Conservation (phyloP, 1,140 invertebrate genomes). For the Danaus melanippus region DNA sequence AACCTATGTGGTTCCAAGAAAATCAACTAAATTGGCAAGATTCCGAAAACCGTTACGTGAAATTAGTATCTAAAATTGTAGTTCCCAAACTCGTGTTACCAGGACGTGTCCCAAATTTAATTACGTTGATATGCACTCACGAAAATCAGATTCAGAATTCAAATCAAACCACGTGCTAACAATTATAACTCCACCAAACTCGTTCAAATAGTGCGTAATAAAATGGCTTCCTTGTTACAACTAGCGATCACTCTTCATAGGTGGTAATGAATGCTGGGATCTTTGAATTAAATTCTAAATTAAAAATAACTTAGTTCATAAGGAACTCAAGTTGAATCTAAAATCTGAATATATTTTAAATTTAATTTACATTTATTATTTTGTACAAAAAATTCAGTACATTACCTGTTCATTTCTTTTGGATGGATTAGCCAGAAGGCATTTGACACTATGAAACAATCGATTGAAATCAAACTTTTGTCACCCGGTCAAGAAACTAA, state of each 20-base stretch:
- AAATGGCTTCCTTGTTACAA: neutral
- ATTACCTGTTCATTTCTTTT: too few species aligned
- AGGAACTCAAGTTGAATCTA: too few species aligned
- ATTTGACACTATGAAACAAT: too few species aligned
- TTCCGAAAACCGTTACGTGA: slow-evolving; percentile 31
- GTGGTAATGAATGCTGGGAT: neutral
- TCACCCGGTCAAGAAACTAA: too few species aligned
- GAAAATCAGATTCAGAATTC: slow-evolving; percentile 40
- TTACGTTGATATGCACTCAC: slow-evolving; percentile 44
- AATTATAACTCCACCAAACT: slow-evolving; percentile 37
- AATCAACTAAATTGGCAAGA: slow-evolving; percentile 20
- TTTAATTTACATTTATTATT: neutral
- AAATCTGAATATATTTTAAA: neutral
- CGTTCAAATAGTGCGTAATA: slow-evolving; percentile 2
- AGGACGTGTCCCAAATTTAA: slow-evolving; percentile 38
- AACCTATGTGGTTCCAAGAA: too few species aligned
- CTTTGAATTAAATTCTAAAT: too few species aligned
- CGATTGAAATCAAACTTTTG: too few species aligned
- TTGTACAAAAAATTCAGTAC: neutral
- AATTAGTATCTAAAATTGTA: slow-evolving; percentile 27
- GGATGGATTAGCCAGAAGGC: too few species aligned
- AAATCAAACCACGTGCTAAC: slow-evolving; percentile 40
- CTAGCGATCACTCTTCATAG: slow-evolving; percentile 1
- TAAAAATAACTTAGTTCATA: neutral
- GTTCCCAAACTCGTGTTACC: slow-evolving; percentile 30